A percentile compares a stretch with the other conserved stretches of the same genome.
phyloP scores from a whole-genome alignment of 2,797 vertebrate genomes.

The Toxotes lorentzi region DNA sequence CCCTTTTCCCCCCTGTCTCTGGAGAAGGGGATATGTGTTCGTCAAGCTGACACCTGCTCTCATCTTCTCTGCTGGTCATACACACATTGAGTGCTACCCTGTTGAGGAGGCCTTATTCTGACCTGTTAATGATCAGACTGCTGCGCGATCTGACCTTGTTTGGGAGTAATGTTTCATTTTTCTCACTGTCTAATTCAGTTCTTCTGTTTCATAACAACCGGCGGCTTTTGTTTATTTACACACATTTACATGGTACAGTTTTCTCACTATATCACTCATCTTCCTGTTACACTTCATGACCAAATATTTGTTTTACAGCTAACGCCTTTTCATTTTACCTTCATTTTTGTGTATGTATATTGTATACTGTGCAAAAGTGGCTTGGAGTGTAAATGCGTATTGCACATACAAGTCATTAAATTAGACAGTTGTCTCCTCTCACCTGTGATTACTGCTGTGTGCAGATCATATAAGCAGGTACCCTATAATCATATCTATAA shows the following conservation, averaged over 20 bases:
- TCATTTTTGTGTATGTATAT: slow-evolving; percentile 23
- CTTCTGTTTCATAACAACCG: slow-evolving; percentile 15
- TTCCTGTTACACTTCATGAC: background rate
- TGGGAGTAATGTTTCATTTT: slow-evolving; percentile 34
- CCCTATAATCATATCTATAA: slow-evolving; percentile 84
- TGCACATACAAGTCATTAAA: slow-evolving; percentile 74
- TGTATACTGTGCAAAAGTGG: slow-evolving; percentile 39
- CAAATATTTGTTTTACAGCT: background rate
- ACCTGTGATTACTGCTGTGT: slow-evolving; percentile 85
- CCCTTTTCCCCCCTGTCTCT: slow-evolving; percentile 74
- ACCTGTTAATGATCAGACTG: slow-evolving; percentile 69
- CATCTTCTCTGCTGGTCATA: slow-evolving; percentile 79
- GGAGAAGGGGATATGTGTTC: slow-evolving; percentile 86
- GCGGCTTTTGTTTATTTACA: background rate
- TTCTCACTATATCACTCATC: background rate
- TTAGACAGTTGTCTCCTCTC: slow-evolving; percentile 80
- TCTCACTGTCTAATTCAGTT: slow-evolving; percentile 26
- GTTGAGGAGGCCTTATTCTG: slow-evolving; percentile 73
- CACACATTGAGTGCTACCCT: slow-evolving; percentile 66
- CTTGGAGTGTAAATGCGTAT: slow-evolving; percentile 47
- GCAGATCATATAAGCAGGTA: slow-evolving; percentile 82
- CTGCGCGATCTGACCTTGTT: slow-evolving; percentile 74
- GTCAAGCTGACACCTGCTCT: slow-evolving; percentile 80
- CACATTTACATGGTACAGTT: background rate
- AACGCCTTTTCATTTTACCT: background rate